These are phyloP conservation scores for Abrostola triplasia DNA, from an alignment of 2,888 invertebrate genomes.

Conservation along the genomic window DNA sequence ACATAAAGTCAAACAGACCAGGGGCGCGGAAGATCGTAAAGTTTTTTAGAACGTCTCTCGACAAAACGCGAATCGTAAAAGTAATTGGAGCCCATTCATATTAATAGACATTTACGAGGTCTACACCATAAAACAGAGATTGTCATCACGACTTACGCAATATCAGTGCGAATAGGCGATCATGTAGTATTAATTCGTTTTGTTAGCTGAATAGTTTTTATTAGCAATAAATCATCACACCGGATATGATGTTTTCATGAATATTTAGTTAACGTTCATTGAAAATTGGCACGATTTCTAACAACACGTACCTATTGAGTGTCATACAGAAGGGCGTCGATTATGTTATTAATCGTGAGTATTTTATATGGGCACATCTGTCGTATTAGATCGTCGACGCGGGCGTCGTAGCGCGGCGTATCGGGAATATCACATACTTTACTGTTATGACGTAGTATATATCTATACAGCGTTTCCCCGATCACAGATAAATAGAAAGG, in stretches of 20 bases:
- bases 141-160: slow-evolving; percentile 84
- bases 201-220: slow-evolving; percentile 79
- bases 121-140: slow-evolving; percentile 87
- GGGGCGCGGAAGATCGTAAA: slow-evolving; percentile 84
- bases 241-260: slow-evolving; percentile 68
- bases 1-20: slow-evolving; percentile 78
- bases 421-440: slow-evolving; percentile 58
- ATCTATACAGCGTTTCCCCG: slow-evolving; percentile 72
- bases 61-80: slow-evolving; percentile 88
- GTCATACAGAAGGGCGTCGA: slow-evolving; percentile 41
- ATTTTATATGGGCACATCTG: slow-evolving; percentile 63
- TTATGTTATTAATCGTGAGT: slow-evolving; percentile 60
- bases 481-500: slow-evolving; percentile 85
- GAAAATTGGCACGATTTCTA: slow-evolving; percentile 64
- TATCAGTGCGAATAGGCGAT: slow-evolving; percentile 72
- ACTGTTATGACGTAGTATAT: slow-evolving; percentile 67
- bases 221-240: slow-evolving; percentile 74
- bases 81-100: slow-evolving; percentile 89
- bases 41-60: slow-evolving; percentile 83
- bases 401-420: slow-evolving; percentile 44
- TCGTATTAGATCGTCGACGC: slow-evolving; percentile 40
- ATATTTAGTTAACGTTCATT: slow-evolving; percentile 63
- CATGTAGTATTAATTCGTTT: slow-evolving; percentile 78
- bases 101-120: slow-evolving; percentile 88
- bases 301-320: slow-evolving; percentile 34